Percentiles rank a stretch among this genome's conserved stretches.
phyloP scores from a whole-genome alignment of 2,113 vertebrate species.

The Montifringilla adamsi region DNA sequence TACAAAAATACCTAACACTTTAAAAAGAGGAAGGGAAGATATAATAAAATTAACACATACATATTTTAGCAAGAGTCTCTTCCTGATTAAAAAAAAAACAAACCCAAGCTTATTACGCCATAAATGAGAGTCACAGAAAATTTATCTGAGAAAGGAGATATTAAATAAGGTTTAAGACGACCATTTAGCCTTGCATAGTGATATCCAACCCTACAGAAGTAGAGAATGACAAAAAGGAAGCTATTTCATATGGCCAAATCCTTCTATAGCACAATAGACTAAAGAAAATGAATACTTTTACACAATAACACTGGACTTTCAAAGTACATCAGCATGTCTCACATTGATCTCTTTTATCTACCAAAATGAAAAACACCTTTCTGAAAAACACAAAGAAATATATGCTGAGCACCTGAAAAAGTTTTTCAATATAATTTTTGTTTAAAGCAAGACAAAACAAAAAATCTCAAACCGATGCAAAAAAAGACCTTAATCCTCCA shows the following conservation, averaged over 20 bases:
- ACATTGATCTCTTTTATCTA: neutral
- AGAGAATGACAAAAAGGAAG: neutral
- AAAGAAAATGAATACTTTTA: neutral
- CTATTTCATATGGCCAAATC: neutral
- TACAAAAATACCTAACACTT: neutral
- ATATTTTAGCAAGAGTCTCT: neutral
- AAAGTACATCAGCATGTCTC: neutral
- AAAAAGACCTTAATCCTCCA: neutral
- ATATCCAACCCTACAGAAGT: neutral
- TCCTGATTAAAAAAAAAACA: neutral
- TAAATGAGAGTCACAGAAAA: neutral
- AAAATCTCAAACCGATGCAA: neutral
- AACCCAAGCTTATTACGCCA: rapidly evolving
- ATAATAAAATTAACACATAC: neutral
- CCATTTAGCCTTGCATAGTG: neutral
- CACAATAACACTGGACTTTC: neutral
- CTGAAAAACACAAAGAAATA: neutral
- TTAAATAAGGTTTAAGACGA: neutral
- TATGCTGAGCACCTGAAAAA: neutral
- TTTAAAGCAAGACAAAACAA: neutral
- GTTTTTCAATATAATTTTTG: neutral
- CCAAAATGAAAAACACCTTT: neutral
- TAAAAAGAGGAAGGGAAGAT: neutral
- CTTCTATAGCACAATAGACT: neutral
- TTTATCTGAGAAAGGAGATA: neutral